phyloP scores from a whole-genome alignment of 2,113 vertebrate genomes.

The Procavia capensis region DNA sequence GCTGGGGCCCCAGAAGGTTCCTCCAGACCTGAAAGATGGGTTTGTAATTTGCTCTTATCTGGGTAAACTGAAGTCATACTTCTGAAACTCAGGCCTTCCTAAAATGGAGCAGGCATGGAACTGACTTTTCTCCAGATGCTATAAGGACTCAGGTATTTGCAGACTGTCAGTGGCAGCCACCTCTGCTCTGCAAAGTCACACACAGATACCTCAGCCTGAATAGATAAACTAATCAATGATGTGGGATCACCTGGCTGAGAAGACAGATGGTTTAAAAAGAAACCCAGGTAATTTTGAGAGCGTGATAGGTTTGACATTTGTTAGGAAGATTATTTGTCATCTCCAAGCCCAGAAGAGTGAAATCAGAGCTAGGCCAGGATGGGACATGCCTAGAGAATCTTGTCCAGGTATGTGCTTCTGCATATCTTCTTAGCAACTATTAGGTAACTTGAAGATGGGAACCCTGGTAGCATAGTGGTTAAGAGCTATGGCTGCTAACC shows the following conservation, averaged over 20 bases:
- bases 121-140: background rate
- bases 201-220: background rate
- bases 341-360: background rate
- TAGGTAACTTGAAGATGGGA: background rate
- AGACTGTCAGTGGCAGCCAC: slow-evolving; percentile 19
- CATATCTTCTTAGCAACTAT: background rate
- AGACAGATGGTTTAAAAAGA: slow-evolving; percentile 64
- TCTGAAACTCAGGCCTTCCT: background rate
- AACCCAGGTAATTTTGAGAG: background rate
- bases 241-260: slow-evolving; percentile 25
- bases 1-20: background rate
- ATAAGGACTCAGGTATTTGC: background rate
- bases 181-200: background rate
- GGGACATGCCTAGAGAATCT: background rate
- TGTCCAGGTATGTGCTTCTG: background rate
- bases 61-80: background rate
- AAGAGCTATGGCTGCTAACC: no score
- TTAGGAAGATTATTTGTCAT: background rate
- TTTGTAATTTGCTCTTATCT: slow-evolving; percentile 9
- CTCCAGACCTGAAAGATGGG: background rate
- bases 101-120: slow-evolving; percentile 10
- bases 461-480: no score
- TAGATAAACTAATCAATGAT: slow-evolving; percentile 40
- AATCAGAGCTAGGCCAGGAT: background rate
- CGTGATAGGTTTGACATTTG: slow-evolving; percentile 7